A percentile compares a stretch with the other conserved stretches of the same genome.
phyloP scores from a whole-genome alignment of 1,140 invertebrate species.

The Neodiprion virginianus region DNA sequence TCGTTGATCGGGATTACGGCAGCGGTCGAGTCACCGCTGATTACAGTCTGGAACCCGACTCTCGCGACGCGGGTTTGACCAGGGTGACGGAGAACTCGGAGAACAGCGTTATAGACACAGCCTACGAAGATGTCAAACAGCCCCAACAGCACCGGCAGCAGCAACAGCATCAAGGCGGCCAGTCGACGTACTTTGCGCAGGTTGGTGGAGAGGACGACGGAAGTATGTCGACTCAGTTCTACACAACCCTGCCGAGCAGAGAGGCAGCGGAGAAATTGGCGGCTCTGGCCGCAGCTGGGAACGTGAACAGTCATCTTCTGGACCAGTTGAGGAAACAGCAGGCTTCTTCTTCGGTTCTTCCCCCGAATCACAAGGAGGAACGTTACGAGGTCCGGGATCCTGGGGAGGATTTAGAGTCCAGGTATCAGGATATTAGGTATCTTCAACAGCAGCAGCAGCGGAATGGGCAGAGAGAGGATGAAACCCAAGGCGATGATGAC shows the following conservation, averaged over 20 bases:
- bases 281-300: conserved; percentile 62
- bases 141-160: not conserved
- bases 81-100: conserved; percentile 43
- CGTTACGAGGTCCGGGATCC: conserved; percentile 27
- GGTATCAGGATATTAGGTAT: conserved; percentile 24
- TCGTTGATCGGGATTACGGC: conserved; percentile 44
- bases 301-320: conserved; percentile 54
- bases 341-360: conserved; percentile 34
- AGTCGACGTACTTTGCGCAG: conserved; percentile 40
- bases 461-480: conserved; percentile 20
- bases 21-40: conserved; percentile 44
- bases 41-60: conserved; percentile 46
- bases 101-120: conserved; percentile 34
- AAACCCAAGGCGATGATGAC: not conserved
- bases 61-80: conserved; percentile 22
- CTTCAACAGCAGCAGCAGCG: conserved; percentile 22
- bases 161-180: conserved; percentile 22
- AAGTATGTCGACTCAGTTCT: conserved; percentile 45
- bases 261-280: conserved; percentile 64
- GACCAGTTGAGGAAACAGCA: conserved; percentile 46
- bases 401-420: conserved; percentile 20
- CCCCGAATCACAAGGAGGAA: conserved; percentile 46
- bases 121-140: conserved; percentile 38
- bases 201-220: conserved; percentile 26
- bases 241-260: conserved; percentile 60